Percentiles rank a stretch among this genome's conserved stretches.
Conservation (phyloP, 2,797 vertebrate species). For the Echiichthys vipera region DNA sequence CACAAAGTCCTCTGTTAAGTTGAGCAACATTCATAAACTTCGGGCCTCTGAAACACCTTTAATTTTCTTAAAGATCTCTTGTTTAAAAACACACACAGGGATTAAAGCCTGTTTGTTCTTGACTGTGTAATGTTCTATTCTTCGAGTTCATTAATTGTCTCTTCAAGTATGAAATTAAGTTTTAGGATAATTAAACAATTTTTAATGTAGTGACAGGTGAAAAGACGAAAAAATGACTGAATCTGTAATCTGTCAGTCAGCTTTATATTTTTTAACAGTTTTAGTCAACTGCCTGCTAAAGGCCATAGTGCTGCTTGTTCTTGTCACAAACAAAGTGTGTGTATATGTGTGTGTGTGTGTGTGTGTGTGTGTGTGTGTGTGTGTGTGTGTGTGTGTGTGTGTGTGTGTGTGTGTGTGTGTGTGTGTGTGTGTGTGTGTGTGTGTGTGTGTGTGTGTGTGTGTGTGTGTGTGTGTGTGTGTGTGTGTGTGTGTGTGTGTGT, state of each 20-base stretch:
- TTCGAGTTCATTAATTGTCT: not conserved
- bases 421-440: slow-evolving; percentile 39
- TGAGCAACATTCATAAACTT: slow-evolving; percentile 17
- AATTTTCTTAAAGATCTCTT: not conserved
- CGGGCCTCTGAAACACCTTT: slow-evolving; percentile 19
- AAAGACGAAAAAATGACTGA: not conserved
- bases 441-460: slow-evolving; percentile 30
- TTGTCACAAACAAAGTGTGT: slow-evolving; percentile 58
- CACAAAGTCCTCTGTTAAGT: slow-evolving; percentile 38
- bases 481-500: slow-evolving; percentile 6
- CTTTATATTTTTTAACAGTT: slow-evolving; percentile 28
- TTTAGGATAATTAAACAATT: not conserved
- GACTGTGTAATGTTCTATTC: not conserved
- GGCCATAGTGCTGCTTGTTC: slow-evolving; percentile 55
- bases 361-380: slow-evolving; percentile 25
- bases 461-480: slow-evolving; percentile 26
- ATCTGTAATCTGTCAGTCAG: slow-evolving; percentile 8
- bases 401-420: slow-evolving; percentile 28
- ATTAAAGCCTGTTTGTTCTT: not conserved
- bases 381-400: slow-evolving; percentile 4
- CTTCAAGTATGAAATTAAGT: slow-evolving; percentile 7
- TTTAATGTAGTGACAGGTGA: not conserved
- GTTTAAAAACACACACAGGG: not conserved
- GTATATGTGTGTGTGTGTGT: slow-evolving; percentile 32
- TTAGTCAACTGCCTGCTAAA: slow-evolving; percentile 44